Conservation (phyloP, 2,888 invertebrate species). For the Hirtodrosophila confusa region DNA sequence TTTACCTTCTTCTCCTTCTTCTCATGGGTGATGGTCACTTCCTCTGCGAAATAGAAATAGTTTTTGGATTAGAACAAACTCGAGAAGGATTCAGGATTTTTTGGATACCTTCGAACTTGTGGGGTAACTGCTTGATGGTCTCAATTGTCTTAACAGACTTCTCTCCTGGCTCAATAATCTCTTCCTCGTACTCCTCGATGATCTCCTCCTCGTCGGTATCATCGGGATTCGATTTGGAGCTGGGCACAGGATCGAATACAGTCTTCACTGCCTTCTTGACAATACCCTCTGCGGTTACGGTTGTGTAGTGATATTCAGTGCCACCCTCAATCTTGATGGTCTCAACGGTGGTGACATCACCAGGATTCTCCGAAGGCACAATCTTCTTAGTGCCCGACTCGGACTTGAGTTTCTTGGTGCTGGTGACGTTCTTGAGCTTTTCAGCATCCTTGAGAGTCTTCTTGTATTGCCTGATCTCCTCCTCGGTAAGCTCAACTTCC, state of each 20-base stretch:
- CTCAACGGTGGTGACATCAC: slow-evolving; percentile 84
- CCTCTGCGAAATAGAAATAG: slow-evolving; percentile 61
- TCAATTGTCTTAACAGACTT: slow-evolving; percentile 82
- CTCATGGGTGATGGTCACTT: slow-evolving; percentile 81
- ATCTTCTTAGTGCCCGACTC: slow-evolving; percentile 83
- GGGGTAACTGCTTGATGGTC: slow-evolving; percentile 80
- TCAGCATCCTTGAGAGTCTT: slow-evolving; percentile 83
- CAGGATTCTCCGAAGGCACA: slow-evolving; percentile 83
- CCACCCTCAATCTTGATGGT: slow-evolving; percentile 83
- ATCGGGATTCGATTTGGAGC: slow-evolving; percentile 74
- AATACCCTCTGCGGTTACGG: slow-evolving; percentile 83
- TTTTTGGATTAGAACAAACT: neutral
- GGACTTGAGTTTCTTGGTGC: slow-evolving; percentile 82
- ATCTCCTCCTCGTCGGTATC: slow-evolving; percentile 83
- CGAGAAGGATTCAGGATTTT: neutral
- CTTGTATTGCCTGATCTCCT: slow-evolving; percentile 82
- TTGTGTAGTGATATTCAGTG: slow-evolving; percentile 83
- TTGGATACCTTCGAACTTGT: slow-evolving; percentile 79
- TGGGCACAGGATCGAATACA: slow-evolving; percentile 82
- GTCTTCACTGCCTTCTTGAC: slow-evolving; percentile 84
- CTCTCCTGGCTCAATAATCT: slow-evolving; percentile 84
- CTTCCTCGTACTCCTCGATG: slow-evolving; percentile 84
- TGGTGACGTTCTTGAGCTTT: slow-evolving; percentile 83
- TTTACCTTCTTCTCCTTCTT: slow-evolving; percentile 82
- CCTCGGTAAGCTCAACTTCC: slow-evolving; percentile 82